A percentile compares a stretch with the other conserved stretches of the same genome.
phyloP scores from a whole-genome alignment of 2,888 invertebrate species.

The Drosophila engyochracea region DNA sequence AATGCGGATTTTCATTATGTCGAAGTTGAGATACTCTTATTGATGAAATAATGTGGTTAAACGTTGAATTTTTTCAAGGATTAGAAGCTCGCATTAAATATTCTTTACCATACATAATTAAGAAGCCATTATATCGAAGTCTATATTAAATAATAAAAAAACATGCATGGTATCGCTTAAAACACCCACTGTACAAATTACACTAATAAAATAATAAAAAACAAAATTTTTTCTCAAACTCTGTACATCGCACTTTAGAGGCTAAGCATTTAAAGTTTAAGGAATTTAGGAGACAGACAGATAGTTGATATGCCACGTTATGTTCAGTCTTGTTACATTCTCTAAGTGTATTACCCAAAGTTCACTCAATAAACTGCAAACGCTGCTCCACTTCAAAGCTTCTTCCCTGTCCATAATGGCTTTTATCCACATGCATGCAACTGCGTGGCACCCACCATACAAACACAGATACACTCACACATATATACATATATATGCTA shows the following conservation, averaged over 20 bases:
- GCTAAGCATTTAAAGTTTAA: neutral
- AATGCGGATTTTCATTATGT: neutral
- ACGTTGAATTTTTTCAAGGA: neutral
- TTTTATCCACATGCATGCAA: constrained; percentile 58
- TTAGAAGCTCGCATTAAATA: neutral
- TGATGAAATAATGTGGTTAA: neutral
- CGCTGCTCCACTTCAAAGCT: neutral
- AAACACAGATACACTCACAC: neutral
- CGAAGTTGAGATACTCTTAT: neutral
- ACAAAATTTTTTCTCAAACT: no score
- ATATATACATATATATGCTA: constrained; percentile 49
- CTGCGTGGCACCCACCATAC: constrained; percentile 1
- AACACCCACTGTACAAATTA: no score
- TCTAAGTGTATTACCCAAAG: constrained; percentile 4
- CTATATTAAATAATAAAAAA: no score
- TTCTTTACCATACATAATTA: neutral
- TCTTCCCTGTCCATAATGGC: constrained; percentile 5
- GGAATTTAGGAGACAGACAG: neutral
- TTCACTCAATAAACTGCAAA: constrained; percentile 6
- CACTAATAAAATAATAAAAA: no score
- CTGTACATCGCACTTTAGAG: no score
- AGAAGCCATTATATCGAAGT: neutral
- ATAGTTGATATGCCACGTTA: neutral
- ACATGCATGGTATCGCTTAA: no score
- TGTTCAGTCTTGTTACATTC: neutral